These are phyloP conservation scores for Dendrocopos noguchii DNA, from an alignment of 2,113 vertebrate species.

Conservation along the genomic window DNA sequence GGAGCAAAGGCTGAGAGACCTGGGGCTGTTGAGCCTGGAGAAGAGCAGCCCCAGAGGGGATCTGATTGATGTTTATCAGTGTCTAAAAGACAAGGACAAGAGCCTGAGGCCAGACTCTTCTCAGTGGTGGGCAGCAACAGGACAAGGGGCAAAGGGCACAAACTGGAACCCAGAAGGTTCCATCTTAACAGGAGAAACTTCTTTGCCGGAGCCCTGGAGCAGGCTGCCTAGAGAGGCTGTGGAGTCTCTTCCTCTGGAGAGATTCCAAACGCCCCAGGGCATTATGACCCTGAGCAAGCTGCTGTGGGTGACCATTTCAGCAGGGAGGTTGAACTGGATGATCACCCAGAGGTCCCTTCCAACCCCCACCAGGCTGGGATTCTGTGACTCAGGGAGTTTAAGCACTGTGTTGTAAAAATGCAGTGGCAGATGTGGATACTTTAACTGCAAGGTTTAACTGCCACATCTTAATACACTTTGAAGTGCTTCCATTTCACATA, in stretches of 20 bases:
- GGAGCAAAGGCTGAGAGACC: no score
- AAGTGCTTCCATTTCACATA: slow-evolving; percentile 6
- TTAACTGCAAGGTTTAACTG: neutral
- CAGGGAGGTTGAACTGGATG: neutral
- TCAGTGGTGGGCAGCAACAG: neutral
- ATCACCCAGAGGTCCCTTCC: neutral
- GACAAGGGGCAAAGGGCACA: neutral
- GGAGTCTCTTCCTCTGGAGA: neutral
- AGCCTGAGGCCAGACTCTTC: neutral
- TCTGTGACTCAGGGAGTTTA: neutral
- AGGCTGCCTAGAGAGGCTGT: neutral
- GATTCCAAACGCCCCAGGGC: neutral
- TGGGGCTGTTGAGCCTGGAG: neutral
- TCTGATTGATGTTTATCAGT: neutral
- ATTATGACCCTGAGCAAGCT: neutral
- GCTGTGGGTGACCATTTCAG: neutral
- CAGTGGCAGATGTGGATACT: neutral
- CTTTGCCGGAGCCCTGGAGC: neutral
- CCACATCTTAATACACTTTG: neutral
- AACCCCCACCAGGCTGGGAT: neutral
- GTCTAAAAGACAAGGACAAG: neutral
- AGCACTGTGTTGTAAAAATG: neutral
- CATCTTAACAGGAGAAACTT: neutral
- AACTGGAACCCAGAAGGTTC: neutral
- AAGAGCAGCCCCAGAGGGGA: neutral